phyloP scores from a whole-genome alignment of 1,140 invertebrate genomes.

The Elymnias hypermnestra region DNA sequence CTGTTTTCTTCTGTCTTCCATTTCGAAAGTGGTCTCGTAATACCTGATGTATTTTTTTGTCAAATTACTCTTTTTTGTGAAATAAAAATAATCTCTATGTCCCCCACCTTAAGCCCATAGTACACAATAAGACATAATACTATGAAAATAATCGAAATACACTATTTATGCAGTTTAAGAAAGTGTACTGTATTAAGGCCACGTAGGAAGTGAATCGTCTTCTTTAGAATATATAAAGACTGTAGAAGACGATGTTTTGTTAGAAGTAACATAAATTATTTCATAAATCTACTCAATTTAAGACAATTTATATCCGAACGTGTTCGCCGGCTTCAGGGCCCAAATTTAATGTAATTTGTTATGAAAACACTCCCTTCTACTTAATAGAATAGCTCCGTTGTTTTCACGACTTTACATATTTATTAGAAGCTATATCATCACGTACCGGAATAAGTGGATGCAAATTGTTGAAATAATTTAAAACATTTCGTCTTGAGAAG shows the following conservation, averaged over 20 bases:
- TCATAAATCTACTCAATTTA: constrained; percentile 6
- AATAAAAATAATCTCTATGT: not conserved
- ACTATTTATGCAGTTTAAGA: too few species aligned
- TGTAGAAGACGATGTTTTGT: too few species aligned
- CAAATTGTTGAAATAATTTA: constrained; percentile 3
- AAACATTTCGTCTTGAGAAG: not conserved
- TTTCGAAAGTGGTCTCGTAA: too few species aligned
- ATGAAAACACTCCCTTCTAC: constrained; percentile 4
- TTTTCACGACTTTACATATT: constrained; percentile 7
- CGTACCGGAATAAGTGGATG: constrained; percentile 1
- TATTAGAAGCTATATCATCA: constrained; percentile 5
- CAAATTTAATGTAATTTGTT: constrained; percentile 8
- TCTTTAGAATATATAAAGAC: too few species aligned
- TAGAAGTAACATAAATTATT: constrained; percentile 2
- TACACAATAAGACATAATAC: too few species aligned
- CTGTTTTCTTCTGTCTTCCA: too few species aligned
- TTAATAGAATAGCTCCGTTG: constrained; percentile 4
- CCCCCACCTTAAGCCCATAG: too few species aligned
- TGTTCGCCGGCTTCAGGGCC: not conserved
- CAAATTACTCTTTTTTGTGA: too few species aligned
- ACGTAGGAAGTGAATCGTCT: too few species aligned
- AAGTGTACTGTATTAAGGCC: too few species aligned
- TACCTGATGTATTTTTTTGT: too few species aligned
- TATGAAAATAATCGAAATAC: too few species aligned
- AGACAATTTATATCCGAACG: constrained; percentile 11